A percentile compares a stretch with the other conserved stretches of the same genome.
These are phyloP conservation scores for Prionace glauca DNA, from an alignment of 2,797 vertebrate species.

Conservation along the genomic window DNA sequence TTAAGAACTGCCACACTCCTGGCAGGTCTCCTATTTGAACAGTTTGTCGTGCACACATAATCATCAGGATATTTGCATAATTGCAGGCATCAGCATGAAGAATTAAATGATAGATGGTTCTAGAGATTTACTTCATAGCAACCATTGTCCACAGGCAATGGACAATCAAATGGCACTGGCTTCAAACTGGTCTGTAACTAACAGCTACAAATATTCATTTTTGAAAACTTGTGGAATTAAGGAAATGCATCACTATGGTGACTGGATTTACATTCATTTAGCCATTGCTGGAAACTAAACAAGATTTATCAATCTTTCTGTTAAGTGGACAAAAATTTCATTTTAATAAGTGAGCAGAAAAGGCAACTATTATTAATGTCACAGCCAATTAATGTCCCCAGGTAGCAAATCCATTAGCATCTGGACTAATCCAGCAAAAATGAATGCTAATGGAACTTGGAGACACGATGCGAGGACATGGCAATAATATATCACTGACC, in stretches of 20 bases:
- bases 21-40: slow-evolving; percentile 28
- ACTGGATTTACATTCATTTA: slow-evolving; percentile 33
- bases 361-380: slow-evolving; percentile 35
- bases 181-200: slow-evolving; percentile 20
- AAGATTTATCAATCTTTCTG: slow-evolving; percentile 37
- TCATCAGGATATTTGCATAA: slow-evolving; percentile 30
- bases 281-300: not conserved
- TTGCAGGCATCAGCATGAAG: slow-evolving; percentile 30
- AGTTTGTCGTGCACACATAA: slow-evolving; percentile 33
- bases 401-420: slow-evolving; percentile 36
- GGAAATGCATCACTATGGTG: not conserved
- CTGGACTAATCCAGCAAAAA: slow-evolving; percentile 16
- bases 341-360: slow-evolving; percentile 28
- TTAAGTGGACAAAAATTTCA: slow-evolving; percentile 33
- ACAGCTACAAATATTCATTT: slow-evolving; percentile 20
- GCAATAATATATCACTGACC: slow-evolving; percentile 30
- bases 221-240: not conserved
- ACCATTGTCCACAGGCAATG: not conserved
- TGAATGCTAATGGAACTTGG: slow-evolving; percentile 28
- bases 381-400: slow-evolving; percentile 32
- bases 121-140: slow-evolving; percentile 24
- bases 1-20: not conserved
- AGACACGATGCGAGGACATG: not conserved
- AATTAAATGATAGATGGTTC: slow-evolving; percentile 37
- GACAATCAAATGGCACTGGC: slow-evolving; percentile 15